Percentiles rank a stretch among this genome's conserved stretches.
These are phyloP conservation scores for Uloborus plumipes DNA, from an alignment of 2,888 invertebrate species.

Conservation along the genomic window DNA sequence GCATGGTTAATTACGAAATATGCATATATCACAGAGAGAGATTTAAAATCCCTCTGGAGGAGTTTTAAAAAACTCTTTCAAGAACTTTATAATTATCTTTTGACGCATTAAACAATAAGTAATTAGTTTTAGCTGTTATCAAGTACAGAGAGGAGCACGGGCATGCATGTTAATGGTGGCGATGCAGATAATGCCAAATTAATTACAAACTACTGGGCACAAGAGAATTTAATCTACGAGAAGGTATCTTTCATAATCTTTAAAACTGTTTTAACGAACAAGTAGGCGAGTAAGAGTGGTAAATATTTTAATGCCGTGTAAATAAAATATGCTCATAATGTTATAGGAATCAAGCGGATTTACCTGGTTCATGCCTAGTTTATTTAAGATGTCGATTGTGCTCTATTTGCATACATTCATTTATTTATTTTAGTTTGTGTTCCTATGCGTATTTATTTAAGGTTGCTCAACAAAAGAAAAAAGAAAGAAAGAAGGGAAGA, in stretches of 20 bases:
- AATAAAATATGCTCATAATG: too few relatives aligned
- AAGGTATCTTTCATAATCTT: slow-evolving; percentile 31
- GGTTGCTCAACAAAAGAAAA: too few relatives aligned
- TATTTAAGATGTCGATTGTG: too few relatives aligned
- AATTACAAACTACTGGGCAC: slow-evolving; percentile 41
- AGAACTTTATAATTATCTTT: slow-evolving; percentile 62
- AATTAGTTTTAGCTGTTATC: slow-evolving; percentile 62
- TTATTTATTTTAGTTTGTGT: too few relatives aligned
- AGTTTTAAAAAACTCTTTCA: slow-evolving; percentile 31
- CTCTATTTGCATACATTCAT: too few relatives aligned
- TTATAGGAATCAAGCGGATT: too few relatives aligned
- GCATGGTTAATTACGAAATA: slow-evolving; percentile 53
- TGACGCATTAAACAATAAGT: slow-evolving; percentile 60
- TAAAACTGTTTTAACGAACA: neutral
- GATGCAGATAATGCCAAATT: slow-evolving; percentile 60
- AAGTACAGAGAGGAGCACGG: slow-evolving; percentile 29
- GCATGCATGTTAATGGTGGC: slow-evolving; percentile 41
- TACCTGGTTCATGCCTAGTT: too few relatives aligned
- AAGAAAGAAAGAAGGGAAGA: too few relatives aligned
- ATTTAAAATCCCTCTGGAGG: slow-evolving; percentile 52
- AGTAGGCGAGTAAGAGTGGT: neutral
- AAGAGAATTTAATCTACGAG: slow-evolving; percentile 37
- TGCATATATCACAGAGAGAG: slow-evolving; percentile 51
- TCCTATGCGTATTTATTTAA: too few relatives aligned
- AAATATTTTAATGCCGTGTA: neutral